Evolutionary conservation across 2,113 vertebrate species (phyloP).

Genomic region (Megaceryle maxima): DNA sequence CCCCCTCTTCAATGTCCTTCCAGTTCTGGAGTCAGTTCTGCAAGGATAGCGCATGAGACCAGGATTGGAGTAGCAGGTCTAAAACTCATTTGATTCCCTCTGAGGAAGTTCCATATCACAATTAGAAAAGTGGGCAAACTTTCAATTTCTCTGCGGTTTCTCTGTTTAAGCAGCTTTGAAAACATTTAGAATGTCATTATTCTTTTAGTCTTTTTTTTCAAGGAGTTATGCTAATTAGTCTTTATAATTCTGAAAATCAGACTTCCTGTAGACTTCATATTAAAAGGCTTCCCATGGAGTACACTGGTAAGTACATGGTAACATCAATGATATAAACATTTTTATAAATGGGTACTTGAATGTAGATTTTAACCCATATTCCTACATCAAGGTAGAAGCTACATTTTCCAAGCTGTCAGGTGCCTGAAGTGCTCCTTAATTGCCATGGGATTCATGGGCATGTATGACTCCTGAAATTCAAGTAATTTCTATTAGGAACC

Average conservation of each 20-base stretch:
- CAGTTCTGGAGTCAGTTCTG: background rate
- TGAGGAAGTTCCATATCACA: background rate
- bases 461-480: background rate
- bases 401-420: background rate
- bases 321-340: background rate
- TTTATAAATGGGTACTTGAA: background rate
- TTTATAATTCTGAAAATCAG: background rate
- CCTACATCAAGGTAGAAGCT: background rate
- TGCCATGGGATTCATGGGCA: background rate
- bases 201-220: background rate
- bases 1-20: background rate
- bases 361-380: background rate
- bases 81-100: background rate
- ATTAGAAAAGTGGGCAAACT: background rate
- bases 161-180: background rate
- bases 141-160: background rate
- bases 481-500: background rate
- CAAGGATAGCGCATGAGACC: background rate
- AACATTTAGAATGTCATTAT: background rate
- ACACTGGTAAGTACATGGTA: background rate
- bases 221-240: background rate
- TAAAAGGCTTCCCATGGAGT: background rate
- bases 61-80: background rate
- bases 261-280: background rate
- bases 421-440: background rate